Percentiles rank a stretch among this genome's conserved stretches.
phyloP scores from a whole-genome alignment of 1,140 invertebrate species.

The Nasonia vitripennis region DNA sequence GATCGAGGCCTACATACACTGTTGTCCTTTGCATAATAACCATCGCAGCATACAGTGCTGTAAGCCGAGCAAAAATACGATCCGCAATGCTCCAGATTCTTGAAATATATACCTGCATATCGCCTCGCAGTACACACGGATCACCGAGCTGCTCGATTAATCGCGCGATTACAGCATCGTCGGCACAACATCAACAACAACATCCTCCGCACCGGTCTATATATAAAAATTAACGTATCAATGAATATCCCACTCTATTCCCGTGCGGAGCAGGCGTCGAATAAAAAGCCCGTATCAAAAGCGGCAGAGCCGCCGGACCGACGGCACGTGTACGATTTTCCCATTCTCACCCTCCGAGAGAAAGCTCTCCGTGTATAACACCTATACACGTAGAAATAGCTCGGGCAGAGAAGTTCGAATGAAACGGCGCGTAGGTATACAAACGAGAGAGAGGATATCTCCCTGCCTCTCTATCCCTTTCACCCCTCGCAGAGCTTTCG shows the following conservation, averaged over 20 bases:
- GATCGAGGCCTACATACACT: too few species aligned
- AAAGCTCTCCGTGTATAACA: neutral
- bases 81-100: too few species aligned
- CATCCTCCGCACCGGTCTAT: too few species aligned
- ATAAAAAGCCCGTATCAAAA: neutral
- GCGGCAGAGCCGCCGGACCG: neutral
- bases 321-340: neutral
- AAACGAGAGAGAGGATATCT: neutral
- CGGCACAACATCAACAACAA: too few species aligned
- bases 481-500: neutral
- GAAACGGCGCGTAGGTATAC: neutral
- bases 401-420: neutral
- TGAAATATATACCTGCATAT: too few species aligned
- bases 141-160: too few species aligned
- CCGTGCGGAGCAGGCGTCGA: neutral
- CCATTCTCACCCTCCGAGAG: neutral
- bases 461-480: neutral
- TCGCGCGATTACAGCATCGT: too few species aligned
- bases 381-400: neutral
- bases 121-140: too few species aligned
- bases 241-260: neutral
- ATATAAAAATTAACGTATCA: constrained; percentile 13
- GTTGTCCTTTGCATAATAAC: too few species aligned
- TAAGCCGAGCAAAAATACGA: too few species aligned
- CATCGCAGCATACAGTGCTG: too few species aligned